Evolutionary conservation across 2,113 vertebrate species (phyloP).

Genomic region (Tychaedon coryphoeus): DNA sequence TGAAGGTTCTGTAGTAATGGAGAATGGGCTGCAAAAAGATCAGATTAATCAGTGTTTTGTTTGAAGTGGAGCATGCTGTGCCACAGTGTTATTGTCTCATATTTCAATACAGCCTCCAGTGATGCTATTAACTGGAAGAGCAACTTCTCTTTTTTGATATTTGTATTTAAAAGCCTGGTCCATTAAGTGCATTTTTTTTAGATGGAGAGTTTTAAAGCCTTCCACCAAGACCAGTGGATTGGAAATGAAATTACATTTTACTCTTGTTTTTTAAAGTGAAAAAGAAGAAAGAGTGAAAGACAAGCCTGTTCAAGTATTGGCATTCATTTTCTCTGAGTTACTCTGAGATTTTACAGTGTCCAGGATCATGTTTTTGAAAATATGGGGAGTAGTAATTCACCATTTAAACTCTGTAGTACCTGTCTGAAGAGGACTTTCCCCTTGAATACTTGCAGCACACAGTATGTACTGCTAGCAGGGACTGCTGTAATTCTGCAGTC

Average conservation of each 20-base stretch:
- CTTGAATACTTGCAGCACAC: neutral
- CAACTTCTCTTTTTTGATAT: neutral
- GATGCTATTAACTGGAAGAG: slow-evolving; percentile 17
- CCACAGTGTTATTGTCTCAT: neutral
- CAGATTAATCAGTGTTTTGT: neutral
- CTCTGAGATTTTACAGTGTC: neutral
- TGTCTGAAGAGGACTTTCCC: neutral
- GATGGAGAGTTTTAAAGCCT: slow-evolving; percentile 2
- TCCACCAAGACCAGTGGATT: neutral
- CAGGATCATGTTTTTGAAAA: neutral
- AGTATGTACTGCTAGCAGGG: neutral
- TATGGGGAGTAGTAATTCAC: neutral
- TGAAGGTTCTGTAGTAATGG: neutral
- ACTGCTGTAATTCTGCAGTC: neutral
- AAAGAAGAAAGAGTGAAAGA: neutral
- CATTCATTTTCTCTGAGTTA: neutral
- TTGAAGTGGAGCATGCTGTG: neutral
- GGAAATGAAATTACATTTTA: neutral
- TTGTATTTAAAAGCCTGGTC: slow-evolving; percentile 8
- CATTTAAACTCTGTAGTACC: neutral
- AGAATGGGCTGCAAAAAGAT: neutral
- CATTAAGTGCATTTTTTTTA: neutral
- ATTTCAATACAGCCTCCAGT: neutral
- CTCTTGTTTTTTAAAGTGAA: neutral
- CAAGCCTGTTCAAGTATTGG: neutral